These are phyloP conservation scores for Tympanoctomys barrerae DNA, from an alignment of 2,797 vertebrate genomes.

Conservation along the genomic window DNA sequence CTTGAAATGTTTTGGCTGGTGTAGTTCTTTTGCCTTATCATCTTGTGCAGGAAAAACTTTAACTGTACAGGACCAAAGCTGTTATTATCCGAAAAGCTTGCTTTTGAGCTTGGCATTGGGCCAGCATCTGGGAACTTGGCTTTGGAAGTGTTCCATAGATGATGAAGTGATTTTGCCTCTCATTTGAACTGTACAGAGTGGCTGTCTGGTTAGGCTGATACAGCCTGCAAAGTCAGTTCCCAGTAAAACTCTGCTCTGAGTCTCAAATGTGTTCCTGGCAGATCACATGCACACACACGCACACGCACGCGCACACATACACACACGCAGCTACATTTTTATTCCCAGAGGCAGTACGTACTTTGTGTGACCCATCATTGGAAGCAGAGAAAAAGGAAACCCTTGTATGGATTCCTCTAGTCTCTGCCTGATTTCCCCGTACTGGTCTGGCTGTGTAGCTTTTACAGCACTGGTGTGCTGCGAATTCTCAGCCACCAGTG, in stretches of 20 bases:
- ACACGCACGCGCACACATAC: background rate
- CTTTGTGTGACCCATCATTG: background rate
- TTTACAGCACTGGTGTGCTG: background rate
- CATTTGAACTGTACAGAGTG: background rate
- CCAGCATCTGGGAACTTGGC: background rate
- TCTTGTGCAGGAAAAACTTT: background rate
- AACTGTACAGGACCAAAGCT: background rate
- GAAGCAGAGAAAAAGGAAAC: background rate
- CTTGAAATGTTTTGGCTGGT: background rate
- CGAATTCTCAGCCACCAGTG: background rate
- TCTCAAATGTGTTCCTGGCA: background rate
- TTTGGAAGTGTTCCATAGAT: background rate
- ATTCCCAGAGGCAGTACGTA: background rate
- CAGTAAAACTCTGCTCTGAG: background rate
- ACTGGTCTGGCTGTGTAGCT: background rate
- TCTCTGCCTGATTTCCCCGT: background rate
- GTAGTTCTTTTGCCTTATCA: background rate
- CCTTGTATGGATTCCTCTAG: background rate
- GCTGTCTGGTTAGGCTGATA: background rate
- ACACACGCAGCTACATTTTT: background rate
- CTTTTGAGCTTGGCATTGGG: background rate
- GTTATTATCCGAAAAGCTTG: background rate
- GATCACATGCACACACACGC: background rate
- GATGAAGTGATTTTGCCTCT: conserved; percentile 11
- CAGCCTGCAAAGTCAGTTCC: background rate